Conservation (phyloP, 1,140 invertebrate species). For the Chelonus insularis region DNA sequence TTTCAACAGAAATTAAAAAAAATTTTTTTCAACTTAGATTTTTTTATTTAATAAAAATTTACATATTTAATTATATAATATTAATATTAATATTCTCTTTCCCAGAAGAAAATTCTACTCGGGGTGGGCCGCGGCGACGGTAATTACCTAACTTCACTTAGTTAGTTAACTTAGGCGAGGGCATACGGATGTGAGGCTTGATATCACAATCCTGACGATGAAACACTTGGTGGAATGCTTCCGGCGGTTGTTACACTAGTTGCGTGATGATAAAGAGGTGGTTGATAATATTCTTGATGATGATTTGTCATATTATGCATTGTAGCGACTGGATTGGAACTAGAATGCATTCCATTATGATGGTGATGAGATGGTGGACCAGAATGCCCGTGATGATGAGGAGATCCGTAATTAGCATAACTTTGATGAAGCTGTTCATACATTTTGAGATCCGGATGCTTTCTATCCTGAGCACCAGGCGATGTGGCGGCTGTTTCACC, state of each 20-base stretch:
- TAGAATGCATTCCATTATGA: slow-evolving; percentile 62
- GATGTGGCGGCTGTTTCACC: slow-evolving; percentile 74
- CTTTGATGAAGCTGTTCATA: slow-evolving; percentile 70
- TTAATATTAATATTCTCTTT: too few species aligned
- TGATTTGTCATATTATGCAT: slow-evolving; percentile 64
- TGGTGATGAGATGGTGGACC: slow-evolving; percentile 49
- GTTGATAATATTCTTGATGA: slow-evolving; percentile 82
- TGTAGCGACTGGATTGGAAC: slow-evolving; percentile 66
- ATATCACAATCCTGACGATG: slow-evolving; percentile 71
- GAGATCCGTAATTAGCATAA: slow-evolving; percentile 50
- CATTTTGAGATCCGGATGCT: slow-evolving; percentile 73
- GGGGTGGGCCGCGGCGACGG: slow-evolving; percentile 42
- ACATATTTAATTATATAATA: too few species aligned
- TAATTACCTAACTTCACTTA: too few species aligned
- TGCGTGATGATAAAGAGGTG: slow-evolving; percentile 72
- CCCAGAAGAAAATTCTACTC: too few species aligned
- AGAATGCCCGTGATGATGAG: slow-evolving; percentile 50
- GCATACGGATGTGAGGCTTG: slow-evolving; percentile 66
- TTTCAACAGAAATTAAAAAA: too few species aligned
- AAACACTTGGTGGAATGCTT: slow-evolving; percentile 43
- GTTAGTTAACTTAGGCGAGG: slow-evolving; percentile 70
- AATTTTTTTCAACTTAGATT: too few species aligned
- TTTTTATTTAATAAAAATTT: too few species aligned
- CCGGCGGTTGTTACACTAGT: slow-evolving; percentile 65
- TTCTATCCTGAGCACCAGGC: slow-evolving; percentile 61